Evolutionary conservation across 1,140 invertebrate genomes (phyloP).

Genomic region (Sarcophaga peregrina): DNA sequence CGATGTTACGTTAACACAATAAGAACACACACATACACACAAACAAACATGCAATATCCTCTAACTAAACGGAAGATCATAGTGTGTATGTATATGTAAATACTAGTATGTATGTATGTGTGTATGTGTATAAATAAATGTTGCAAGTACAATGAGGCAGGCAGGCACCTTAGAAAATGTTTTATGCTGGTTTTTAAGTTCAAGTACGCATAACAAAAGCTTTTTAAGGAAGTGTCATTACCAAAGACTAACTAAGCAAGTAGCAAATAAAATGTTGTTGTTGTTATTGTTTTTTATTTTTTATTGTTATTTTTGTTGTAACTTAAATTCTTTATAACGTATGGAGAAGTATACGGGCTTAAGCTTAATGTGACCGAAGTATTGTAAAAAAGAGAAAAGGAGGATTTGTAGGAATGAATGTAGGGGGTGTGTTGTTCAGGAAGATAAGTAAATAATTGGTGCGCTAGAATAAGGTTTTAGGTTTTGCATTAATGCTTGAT

Average conservation of each 20-base stretch:
- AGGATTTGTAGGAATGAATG: too few species aligned
- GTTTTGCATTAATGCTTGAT: too few species aligned
- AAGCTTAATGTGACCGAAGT: too few species aligned
- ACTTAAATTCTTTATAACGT: background rate
- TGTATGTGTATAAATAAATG: background rate
- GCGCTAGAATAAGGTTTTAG: too few species aligned
- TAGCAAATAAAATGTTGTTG: background rate
- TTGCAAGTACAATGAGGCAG: background rate
- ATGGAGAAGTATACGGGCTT: background rate
- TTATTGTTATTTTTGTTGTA: background rate
- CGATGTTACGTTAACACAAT: conserved; percentile 21
- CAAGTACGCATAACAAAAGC: conserved; percentile 21
- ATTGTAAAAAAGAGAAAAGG: too few species aligned
- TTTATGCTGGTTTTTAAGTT: conserved; percentile 16
- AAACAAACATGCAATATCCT: background rate
- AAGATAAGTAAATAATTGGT: too few species aligned
- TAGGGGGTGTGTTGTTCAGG: too few species aligned
- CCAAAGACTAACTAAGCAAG: conserved; percentile 13
- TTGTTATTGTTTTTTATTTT: too few species aligned
- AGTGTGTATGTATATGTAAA: too few species aligned
- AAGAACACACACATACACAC: background rate
- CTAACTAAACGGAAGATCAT: too few species aligned
- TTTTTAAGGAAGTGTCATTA: conserved; percentile 20
- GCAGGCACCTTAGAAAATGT: conserved; percentile 11
- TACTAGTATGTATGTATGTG: background rate